Conservation (phyloP, 2,888 invertebrate species). For the Hipparchia semele region DNA sequence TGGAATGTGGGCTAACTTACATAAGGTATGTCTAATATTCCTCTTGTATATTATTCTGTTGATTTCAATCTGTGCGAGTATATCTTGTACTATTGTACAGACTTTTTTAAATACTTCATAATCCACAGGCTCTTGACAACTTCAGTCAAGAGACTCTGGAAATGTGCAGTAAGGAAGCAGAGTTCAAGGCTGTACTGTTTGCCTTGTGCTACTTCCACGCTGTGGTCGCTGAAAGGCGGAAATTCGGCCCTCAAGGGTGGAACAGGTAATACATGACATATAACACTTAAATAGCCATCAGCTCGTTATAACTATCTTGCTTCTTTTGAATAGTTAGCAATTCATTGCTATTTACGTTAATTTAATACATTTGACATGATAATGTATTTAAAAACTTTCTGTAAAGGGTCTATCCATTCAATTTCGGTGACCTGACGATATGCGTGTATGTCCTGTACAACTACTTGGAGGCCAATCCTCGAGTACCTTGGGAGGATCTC, state of each 20-base stretch:
- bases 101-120: background rate
- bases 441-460: slow-evolving; percentile 95
- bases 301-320: too few relatives aligned
- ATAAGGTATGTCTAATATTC: slow-evolving; percentile 82
- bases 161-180: slow-evolving; percentile 95
- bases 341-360: background rate
- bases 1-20: slow-evolving; percentile 97
- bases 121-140: slow-evolving; percentile 88
- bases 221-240: slow-evolving; percentile 94
- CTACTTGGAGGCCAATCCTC: slow-evolving; percentile 93
- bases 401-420: slow-evolving; percentile 87
- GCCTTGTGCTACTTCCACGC: slow-evolving; percentile 97
- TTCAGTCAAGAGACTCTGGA: slow-evolving; percentile 96
- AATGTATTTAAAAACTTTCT: slow-evolving; percentile 13
- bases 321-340: too few relatives aligned
- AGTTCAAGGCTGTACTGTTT: slow-evolving; percentile 95
- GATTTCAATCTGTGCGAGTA: background rate
- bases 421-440: slow-evolving; percentile 94
- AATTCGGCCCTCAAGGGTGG: slow-evolving; percentile 98
- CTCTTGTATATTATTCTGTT: background rate
- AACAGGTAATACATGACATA: slow-evolving; percentile 79
- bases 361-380: background rate
- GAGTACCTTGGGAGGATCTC: slow-evolving; percentile 97
- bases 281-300: too few relatives aligned
- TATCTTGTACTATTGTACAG: background rate